Evolutionary conservation across 2,797 vertebrate species (phyloP), one percentile per base, ranked within the genome.

Genomic region (Eidolon dupreanum): DNA sequence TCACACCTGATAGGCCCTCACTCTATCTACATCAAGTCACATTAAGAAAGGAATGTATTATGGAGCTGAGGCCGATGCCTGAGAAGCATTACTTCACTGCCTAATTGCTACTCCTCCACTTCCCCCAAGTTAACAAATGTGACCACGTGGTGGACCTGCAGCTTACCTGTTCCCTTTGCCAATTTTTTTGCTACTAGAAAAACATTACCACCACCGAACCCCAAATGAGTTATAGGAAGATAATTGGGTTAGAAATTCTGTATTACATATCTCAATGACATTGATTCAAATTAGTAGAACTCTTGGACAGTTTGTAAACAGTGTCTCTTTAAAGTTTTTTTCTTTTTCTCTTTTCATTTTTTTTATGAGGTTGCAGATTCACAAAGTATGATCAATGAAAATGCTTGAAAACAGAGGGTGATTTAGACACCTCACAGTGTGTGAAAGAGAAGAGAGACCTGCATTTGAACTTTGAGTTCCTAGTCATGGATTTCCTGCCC

Each of bases 21-120:
- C 98, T 98, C 98, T 63, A 97, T 98, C 98, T 99, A 97, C 98
- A 99, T 99, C 99, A 99, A 98, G 98, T 97, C 96, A 81, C 97
- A 98, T 99, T 99, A 99, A 98, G 97, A 90, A 98, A 97, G 97
- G 98, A 98, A 98, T 97, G 98, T 94, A 97, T 99, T 98, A 98
- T 16, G 1, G 96, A 83, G 51, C 31, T 0, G 66, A 96, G 97
- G 96, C 88, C 10, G 5, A 0, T 10, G 86, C 98, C 97, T 51
- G 1, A 85, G 59, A 92, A 98, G 95, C 3, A 5, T 95, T 83
- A 90, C 93, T 96, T 11, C 20, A n/a, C 96, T 0, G 5, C 68
- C 96, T 96, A 95, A 98, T 97, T 94, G 97, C 97, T n/a, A 59
- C 87, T 86, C 84, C 97, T 75, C 49, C 0, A 57, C 81, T 90